Evolutionary conservation across 1,140 invertebrate genomes (phyloP), one percentile per base, ranked within the genome.

Genomic region (Drosophila baimaii): DNA sequence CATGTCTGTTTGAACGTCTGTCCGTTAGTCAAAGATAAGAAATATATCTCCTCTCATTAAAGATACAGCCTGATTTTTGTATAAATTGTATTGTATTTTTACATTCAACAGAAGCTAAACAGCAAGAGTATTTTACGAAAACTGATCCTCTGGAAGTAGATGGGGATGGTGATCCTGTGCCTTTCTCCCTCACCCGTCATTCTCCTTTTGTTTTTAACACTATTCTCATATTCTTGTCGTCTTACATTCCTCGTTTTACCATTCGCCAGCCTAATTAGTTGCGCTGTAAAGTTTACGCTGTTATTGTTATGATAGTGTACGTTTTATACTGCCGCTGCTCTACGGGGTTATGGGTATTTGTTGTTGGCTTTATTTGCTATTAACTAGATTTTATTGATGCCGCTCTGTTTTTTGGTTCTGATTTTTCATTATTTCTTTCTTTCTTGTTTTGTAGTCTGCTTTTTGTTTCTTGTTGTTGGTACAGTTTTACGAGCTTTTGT

Each of bases 321-420:
- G 39, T 33, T 68, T 68, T 55, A 68, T 77, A 23, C 29, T 27
- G 46, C 66, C 58, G 25, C 35, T 23, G 46, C 77, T 56, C 73
- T 37, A 31, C 70, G 44, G 46, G 43, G 64, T 68, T 79, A 64
- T 73, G 58, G 70, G 56, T 47, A 77, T 80, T 84, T 81, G 72
- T 73, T 77, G 77, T 70, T 73, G 65, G 47, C 57, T 86, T 89
- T 88, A 86, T 86, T 79, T 89, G 83, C 84, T 86, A 86, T 86
- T 88, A 86, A 86, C 63, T 79, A 73, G 72, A 55, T 88, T 86
- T 86, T 86, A 86, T 86, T 86, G 77, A 79, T 46, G 74, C 77
- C 61, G 68, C 62, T 68, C 46, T 59, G 59, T 47, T 79, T 56
- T 52, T 31, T 61, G 43, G 55, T 57, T 70, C 17, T 29, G 55